Conservation (phyloP, 2,113 vertebrate species). For the Pyrgilauda ruficollis region DNA sequence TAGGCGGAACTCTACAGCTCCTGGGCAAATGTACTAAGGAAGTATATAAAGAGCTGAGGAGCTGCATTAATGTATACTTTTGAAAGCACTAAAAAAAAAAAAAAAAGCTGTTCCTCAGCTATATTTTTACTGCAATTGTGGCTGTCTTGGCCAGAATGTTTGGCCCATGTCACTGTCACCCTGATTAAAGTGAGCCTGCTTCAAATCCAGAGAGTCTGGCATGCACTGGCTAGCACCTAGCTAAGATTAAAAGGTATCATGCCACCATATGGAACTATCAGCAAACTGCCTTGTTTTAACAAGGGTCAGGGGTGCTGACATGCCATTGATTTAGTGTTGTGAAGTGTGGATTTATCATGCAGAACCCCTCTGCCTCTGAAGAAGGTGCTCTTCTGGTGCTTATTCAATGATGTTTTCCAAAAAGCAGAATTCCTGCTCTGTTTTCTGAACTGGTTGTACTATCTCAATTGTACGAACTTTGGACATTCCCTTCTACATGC, state of each 20-base stretch:
- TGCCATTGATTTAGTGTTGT: not conserved
- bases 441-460: not conserved
- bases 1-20: fast-evolving
- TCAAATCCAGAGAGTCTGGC: conserved; percentile 1
- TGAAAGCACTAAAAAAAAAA: not conserved
- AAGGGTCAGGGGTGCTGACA: not conserved
- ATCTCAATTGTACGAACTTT: not conserved
- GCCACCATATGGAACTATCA: not conserved
- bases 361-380: not conserved
- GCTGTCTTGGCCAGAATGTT: not conserved
- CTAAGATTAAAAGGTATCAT: not conserved
- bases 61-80: not conserved
- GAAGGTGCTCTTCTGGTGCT: not conserved
- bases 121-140: not conserved
- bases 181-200: not conserved
- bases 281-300: not conserved
- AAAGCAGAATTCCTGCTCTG: not conserved
- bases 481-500: not conserved
- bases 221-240: not conserved
- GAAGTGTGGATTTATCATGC: not conserved
- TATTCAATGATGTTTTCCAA: not conserved
- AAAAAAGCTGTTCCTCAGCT: not conserved
- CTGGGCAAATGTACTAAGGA: not conserved
- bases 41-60: not conserved
- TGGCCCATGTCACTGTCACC: not conserved